Percentiles rank a stretch among this genome's conserved stretches.
Conservation (phyloP, 1,140 invertebrate genomes). For the Nebria ingens region DNA sequence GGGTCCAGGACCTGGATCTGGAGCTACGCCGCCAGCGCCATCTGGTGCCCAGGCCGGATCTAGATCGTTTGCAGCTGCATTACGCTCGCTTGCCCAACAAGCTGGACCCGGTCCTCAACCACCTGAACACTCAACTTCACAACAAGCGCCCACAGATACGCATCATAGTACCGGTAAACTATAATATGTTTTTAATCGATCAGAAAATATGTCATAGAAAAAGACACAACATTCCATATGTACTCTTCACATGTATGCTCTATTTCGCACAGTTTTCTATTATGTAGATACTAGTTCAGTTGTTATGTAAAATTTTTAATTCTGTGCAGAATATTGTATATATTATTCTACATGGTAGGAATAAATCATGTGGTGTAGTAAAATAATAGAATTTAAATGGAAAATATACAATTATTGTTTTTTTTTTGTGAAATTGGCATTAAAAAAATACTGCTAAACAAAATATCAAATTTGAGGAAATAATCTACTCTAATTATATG, state of each 20-base stretch:
- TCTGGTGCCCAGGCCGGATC: constrained; percentile 15
- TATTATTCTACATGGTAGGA: too few species aligned
- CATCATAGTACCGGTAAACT: not conserved
- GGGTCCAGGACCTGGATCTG: constrained; percentile 23
- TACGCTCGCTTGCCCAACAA: constrained; percentile 71
- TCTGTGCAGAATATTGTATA: too few species aligned
- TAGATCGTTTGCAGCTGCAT: constrained; percentile 60
- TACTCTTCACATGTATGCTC: too few species aligned
- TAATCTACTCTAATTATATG: not conserved
- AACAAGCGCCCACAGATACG: not conserved
- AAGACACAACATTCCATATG: too few species aligned
- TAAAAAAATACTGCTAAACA: not conserved
- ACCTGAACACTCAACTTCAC: constrained; percentile 23
- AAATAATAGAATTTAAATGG: too few species aligned
- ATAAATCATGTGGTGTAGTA: too few species aligned
- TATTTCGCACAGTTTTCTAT: too few species aligned
- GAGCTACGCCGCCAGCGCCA: constrained; percentile 1
- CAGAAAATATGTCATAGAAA: too few species aligned
- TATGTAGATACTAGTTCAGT: too few species aligned
- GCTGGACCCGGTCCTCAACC: constrained; percentile 46
- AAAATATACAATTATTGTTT: too few species aligned
- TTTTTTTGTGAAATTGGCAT: too few species aligned
- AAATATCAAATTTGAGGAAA: not conserved
- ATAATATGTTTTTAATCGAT: not conserved
- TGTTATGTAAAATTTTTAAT: too few species aligned